Conservation (phyloP, 2,888 invertebrate species). For the Saturnia pavonia region DNA sequence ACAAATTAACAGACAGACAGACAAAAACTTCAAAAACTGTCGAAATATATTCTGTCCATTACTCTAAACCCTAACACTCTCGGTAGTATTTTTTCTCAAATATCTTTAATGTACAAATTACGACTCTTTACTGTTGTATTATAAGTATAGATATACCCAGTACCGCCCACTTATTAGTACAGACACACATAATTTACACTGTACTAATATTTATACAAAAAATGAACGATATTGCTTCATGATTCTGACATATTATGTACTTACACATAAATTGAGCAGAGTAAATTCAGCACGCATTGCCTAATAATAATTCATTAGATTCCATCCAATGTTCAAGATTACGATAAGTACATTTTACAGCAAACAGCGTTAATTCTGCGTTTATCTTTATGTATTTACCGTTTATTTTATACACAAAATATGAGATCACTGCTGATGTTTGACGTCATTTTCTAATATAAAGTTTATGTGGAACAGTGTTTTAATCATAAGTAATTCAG, state of each 20-base stretch:
- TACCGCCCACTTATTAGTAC: background rate
- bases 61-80: too few relatives aligned
- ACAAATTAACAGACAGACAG: too few relatives aligned
- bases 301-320: constrained; percentile 23
- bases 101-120: too few relatives aligned
- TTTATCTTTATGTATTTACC: background rate
- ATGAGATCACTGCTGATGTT: background rate
- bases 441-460: constrained; percentile 21
- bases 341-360: constrained; percentile 19
- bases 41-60: too few relatives aligned
- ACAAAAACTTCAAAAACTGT: too few relatives aligned
- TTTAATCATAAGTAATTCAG: background rate
- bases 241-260: background rate
- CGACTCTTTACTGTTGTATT: too few relatives aligned
- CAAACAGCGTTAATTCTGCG: background rate
- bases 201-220: background rate
- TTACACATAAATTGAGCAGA: constrained; percentile 11
- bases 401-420: background rate
- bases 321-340: constrained; percentile 30
- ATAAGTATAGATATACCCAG: too few relatives aligned
- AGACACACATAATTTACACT: background rate
- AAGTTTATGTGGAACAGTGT: background rate
- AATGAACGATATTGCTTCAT: constrained; percentile 6
- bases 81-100: too few relatives aligned
- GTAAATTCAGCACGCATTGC: constrained; percentile 16